These are phyloP conservation scores for Sitta europaea DNA, from an alignment of 2,113 vertebrate species.

Conservation along the genomic window DNA sequence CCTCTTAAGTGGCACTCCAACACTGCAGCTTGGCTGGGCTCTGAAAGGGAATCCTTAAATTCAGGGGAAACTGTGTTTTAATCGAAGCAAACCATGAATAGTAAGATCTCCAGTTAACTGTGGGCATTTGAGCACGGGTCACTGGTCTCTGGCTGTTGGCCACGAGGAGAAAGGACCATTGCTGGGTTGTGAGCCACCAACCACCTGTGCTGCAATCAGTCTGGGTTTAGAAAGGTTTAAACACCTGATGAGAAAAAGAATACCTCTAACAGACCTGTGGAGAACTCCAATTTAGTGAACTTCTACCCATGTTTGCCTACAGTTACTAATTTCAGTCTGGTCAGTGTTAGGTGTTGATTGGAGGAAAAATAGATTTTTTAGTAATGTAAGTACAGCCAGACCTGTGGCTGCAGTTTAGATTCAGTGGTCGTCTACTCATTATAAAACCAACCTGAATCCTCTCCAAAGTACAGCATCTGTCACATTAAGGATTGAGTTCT, in stretches of 20 bases:
- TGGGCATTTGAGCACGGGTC: conserved; percentile 13
- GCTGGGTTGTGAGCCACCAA: neutral
- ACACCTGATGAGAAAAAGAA: neutral
- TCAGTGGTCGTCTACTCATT: neutral
- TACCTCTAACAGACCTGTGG: neutral
- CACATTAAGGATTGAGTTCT: neutral
- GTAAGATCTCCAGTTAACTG: conserved; percentile 10
- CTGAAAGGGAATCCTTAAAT: conserved; percentile 6
- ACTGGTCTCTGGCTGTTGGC: conserved; percentile 6
- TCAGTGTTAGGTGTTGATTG: neutral
- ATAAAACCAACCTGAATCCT: neutral
- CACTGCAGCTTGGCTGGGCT: conserved; percentile 51
- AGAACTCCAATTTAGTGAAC: conserved; percentile 43
- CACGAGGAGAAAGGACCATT: neutral
- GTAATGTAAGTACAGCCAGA: neutral
- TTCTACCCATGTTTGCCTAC: neutral
- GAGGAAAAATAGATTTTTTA: neutral
- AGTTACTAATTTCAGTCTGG: conserved; percentile 4
- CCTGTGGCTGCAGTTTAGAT: neutral
- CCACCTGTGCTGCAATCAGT: neutral
- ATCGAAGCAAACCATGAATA: conserved; percentile 55
- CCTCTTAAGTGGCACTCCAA: conserved; percentile 73
- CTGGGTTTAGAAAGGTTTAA: neutral
- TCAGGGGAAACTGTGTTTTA: conserved; percentile 37
- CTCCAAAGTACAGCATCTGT: neutral